phyloP scores from a whole-genome alignment of 2,888 invertebrate genomes.

The Rotaria sp. region DNA sequence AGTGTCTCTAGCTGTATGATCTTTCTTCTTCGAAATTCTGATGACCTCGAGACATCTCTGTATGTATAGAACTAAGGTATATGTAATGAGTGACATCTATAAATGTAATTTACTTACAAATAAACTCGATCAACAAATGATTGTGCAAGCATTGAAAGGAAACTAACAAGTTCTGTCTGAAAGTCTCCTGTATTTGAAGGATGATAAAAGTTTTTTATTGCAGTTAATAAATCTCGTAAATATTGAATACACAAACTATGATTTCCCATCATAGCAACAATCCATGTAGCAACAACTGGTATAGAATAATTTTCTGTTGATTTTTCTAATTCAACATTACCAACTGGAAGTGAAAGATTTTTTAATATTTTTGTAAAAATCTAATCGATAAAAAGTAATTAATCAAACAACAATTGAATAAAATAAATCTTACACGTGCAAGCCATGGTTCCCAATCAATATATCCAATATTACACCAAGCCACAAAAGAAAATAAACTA shows the following conservation, averaged over 20 bases:
- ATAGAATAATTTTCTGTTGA: slow-evolving; percentile 54
- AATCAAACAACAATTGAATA: slow-evolving; percentile 34
- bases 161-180: neutral
- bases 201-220: slow-evolving; percentile 77
- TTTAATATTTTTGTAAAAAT: slow-evolving; percentile 62
- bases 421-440: slow-evolving; percentile 57
- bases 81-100: too few species aligned
- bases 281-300: slow-evolving; percentile 59
- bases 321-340: slow-evolving; percentile 53
- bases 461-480: slow-evolving; percentile 69
- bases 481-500: slow-evolving; percentile 68
- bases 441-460: slow-evolving; percentile 80
- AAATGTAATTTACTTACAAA: neutral
- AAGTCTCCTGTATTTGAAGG: slow-evolving; percentile 75
- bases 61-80: too few species aligned
- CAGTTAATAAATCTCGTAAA: slow-evolving; percentile 71
- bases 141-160: neutral
- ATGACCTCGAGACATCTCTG: too few species aligned
- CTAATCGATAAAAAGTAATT: slow-evolving; percentile 43
- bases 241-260: slow-evolving; percentile 65
- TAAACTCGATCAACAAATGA: neutral
- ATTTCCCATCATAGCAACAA: slow-evolving; percentile 62
- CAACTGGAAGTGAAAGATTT: slow-evolving; percentile 71
- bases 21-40: too few species aligned
- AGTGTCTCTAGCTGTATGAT: too few species aligned